Evolutionary conservation across 2,888 invertebrate species (phyloP).

Genomic region (Lithophane semibrunnea): DNA sequence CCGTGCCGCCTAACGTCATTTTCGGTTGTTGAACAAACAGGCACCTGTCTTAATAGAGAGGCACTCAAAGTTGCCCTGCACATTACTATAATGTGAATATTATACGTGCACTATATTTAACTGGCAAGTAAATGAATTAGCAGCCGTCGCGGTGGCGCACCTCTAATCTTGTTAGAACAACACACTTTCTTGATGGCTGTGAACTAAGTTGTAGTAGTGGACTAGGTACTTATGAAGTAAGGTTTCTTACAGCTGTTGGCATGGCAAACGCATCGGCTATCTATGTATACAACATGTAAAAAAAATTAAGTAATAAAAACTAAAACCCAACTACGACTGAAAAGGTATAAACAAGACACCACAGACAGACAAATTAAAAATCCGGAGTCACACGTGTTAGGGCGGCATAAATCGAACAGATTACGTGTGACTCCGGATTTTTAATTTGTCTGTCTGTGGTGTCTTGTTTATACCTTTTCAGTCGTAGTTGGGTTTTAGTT

Average conservation of each 20-base stretch:
- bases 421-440: no score
- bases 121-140: slow-evolving; percentile 59
- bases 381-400: no score
- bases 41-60: slow-evolving; percentile 41
- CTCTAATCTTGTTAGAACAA: slow-evolving; percentile 44
- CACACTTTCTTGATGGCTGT: slow-evolving; percentile 38
- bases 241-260: slow-evolving; percentile 3
- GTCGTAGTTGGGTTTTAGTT: no score
- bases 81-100: slow-evolving; percentile 35
- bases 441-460: no score
- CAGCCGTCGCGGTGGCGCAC: slow-evolving; percentile 35
- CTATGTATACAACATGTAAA: no score
- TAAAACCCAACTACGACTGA: no score
- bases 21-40: slow-evolving; percentile 40
- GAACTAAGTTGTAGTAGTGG: slow-evolving; percentile 15
- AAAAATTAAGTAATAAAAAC: no score
- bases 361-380: no score
- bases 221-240: slow-evolving; percentile 16
- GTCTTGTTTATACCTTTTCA: no score
- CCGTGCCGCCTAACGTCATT: slow-evolving; percentile 33
- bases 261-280: no score
- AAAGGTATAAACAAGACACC: no score
- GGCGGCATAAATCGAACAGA: no score
- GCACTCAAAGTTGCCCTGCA: slow-evolving; percentile 49
- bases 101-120: slow-evolving; percentile 44